These are phyloP conservation scores for Leucopsar rothschildi DNA, from an alignment of 2,113 vertebrate species.

Conservation along the genomic window DNA sequence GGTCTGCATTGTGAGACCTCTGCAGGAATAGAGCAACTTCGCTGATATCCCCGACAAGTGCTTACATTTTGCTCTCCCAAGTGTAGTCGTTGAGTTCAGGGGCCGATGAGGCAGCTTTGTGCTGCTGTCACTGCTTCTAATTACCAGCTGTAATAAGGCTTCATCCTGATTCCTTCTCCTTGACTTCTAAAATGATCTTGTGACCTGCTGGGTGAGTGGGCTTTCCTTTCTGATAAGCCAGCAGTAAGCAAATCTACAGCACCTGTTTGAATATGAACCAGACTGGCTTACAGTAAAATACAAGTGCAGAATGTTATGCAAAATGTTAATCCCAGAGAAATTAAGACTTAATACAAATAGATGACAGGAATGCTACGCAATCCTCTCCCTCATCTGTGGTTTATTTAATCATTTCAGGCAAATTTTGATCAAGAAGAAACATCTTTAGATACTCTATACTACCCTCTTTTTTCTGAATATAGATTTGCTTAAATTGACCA, in stretches of 20 bases:
- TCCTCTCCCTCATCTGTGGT: neutral
- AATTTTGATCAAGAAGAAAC: neutral
- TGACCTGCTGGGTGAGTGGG: neutral
- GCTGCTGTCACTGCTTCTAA: slow-evolving; percentile 35
- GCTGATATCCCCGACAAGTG: neutral
- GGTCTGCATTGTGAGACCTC: neutral
- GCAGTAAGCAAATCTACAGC: neutral
- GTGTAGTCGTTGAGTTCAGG: neutral
- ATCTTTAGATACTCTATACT: neutral
- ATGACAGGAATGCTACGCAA: neutral
- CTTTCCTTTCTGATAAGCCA: neutral
- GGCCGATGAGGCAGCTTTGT: neutral
- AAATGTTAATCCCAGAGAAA: neutral
- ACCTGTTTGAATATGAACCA: neutral
- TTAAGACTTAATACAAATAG: neutral
- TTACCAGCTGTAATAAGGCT: slow-evolving; percentile 19
- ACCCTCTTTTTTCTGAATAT: neutral
- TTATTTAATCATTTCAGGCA: neutral
- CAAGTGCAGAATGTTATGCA: neutral
- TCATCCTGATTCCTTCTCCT: neutral
- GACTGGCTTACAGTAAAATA: neutral
- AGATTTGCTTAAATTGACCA: neutral
- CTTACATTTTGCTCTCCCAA: slow-evolving; percentile 3
- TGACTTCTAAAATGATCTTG: slow-evolving; percentile 3
- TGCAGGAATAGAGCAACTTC: neutral